Evolutionary conservation across 2,797 vertebrate species (phyloP), one percentile per base, ranked within the genome.

Genomic region (Melanotaenia trifasciata): DNA sequence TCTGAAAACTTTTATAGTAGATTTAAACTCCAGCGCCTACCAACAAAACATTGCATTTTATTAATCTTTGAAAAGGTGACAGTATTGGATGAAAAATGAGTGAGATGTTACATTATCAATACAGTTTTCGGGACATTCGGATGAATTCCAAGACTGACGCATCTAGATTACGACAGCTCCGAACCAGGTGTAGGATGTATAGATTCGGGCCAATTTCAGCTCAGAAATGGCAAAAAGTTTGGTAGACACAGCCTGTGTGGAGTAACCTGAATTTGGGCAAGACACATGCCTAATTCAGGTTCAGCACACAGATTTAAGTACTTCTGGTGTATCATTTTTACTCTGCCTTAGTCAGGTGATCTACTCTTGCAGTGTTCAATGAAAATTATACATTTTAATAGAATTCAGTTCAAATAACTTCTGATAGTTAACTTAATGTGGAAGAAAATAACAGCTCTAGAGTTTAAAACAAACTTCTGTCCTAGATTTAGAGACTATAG

Each of bases 401-500:
- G 11, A n/a, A 30, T 53, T 32, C 1, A 43, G 20, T 30, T 57
- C 26, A 32, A 10, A 38, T 7, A 14, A 38, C 36, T 38, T 38
- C 36, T 38, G 36, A 12, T 38, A 38, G 36, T 38, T 38, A 38
- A 38, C 36, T 38, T 38, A 13, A 38, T 38, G 12, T 38, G 36
- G 26, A 22, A 18, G 30, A 47, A 70, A 81, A 65, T 53, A 64
- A 58, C 57, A 20, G 4, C 40, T 63, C 51, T 3, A 24, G 77
- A 38, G 22, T 22, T 22, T 58, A 20, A 76, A 79, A 62, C 33
- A 76, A 84, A 80, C 67, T 68, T 33, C 40, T 7, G 40, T 38
- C 26, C 26, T 7, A 47, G 59, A 76, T 75, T 10, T 79, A 87
- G 80, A 75, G 59, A 79, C 24, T 32, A 20, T 8, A 16, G 54